Evolutionary conservation across 2,797 vertebrate species (phyloP), one percentile per base, ranked within the genome.

Genomic region (Anguilla obscura): DNA sequence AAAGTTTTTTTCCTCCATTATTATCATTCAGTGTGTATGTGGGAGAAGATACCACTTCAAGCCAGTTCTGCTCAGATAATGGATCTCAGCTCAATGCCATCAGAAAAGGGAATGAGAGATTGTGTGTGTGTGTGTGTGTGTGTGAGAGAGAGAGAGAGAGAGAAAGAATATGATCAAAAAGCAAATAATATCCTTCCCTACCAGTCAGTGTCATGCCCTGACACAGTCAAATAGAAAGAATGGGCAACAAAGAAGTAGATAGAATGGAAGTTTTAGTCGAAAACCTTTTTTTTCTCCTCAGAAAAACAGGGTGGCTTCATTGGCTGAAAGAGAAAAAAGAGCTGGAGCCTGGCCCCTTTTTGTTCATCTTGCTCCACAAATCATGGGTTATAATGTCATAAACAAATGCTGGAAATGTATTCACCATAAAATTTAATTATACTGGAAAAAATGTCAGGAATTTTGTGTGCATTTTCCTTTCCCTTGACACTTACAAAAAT

Each of bases 41-140:
- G 90, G 93, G 91, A 90, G 92, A 94, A 92, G 94, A 95, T 93
- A 90, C 89, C 88, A 48, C 88, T 90, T 56, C 91, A 88, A 76
- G 27, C 90, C 80, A 93, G 88, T 93, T 95, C 93, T 93, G 93
- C 91, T 94, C 88, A 92, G 94, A 94, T 94, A 92, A 93, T 40
- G 3, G 27, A 30, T 14, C 86, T 87, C 84, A 89, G 88, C 79
- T 86, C 45, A 80, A 86, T 54, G 74, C 50, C 36, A 90, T 89
- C 90, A 90, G 71, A 85, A 87, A 85, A 2, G 86, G 79, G 93
- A 92, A 91, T 94, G 94, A 91, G 91, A 45, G 2, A 45, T 4
- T 45, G 40, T 45, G 40, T 45, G 40, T 45, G 40, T 45, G 3
- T 45, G 40, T 45, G 40, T 45, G 40, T 45, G 40, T 45, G 40